phyloP scores from a whole-genome alignment of 2,888 invertebrate species.

The Herminia tarsipennalis region DNA sequence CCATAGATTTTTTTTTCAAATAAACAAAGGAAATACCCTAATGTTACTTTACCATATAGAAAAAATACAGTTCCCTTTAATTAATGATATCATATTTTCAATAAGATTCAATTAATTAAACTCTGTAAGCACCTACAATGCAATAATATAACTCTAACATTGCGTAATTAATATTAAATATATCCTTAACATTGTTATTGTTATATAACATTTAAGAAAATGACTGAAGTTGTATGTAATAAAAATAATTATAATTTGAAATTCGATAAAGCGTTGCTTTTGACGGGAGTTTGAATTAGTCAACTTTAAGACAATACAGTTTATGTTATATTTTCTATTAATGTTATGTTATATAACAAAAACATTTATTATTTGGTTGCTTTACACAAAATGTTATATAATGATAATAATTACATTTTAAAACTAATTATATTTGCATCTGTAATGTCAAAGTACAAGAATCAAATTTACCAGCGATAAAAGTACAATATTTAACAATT shows the following conservation, averaged over 20 bases:
- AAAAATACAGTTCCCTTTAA: conserved; percentile 48
- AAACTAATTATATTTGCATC: conserved; percentile 1
- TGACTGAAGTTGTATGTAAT: not conserved
- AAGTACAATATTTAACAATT: conserved; percentile 48
- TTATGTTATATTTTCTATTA: too few species aligned
- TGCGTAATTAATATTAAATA: conserved; percentile 25
- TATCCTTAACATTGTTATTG: conserved; percentile 3
- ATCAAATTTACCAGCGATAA: conserved; percentile 14
- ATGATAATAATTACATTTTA: conserved; percentile 4
- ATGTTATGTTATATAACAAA: not conserved
- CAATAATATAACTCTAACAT: conserved; percentile 31
- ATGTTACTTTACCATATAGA: conserved; percentile 21
- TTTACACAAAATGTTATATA: conserved; percentile 1
- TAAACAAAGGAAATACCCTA: conserved; percentile 6
- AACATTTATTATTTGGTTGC: not conserved
- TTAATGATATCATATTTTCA: conserved; percentile 20
- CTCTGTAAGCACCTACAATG: conserved; percentile 41
- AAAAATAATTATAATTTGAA: too few species aligned
- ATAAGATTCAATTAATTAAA: too few species aligned
- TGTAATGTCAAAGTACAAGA: conserved; percentile 13
- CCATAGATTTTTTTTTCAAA: too few species aligned
- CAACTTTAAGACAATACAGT: too few species aligned
- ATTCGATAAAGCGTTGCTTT: too few species aligned
- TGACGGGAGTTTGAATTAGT: too few species aligned
- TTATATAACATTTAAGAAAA: conserved; percentile 1